Evolutionary conservation across 2,888 invertebrate genomes (phyloP), one percentile per base, ranked within the genome.

Genomic region (Polylopha cassiicola): DNA sequence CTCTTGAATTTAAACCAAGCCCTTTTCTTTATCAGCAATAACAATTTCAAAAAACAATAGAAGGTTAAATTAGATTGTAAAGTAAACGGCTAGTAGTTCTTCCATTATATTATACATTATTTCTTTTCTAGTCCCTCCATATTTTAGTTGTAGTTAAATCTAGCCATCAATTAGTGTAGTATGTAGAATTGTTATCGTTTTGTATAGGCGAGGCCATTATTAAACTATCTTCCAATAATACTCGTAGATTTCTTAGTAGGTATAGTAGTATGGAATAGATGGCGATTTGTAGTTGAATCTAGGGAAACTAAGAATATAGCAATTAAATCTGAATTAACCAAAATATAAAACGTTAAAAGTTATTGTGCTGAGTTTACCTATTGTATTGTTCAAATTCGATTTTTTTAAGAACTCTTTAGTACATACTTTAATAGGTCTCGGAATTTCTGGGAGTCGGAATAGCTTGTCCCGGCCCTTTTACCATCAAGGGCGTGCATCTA

Each of bases 41-140:
- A n/a, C n/a, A n/a, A n/a, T n/a, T n/a, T n/a, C n/a, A n/a, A n/a
- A n/a, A n/a, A n/a, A n/a, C n/a, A n/a, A n/a, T n/a, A n/a, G n/a
- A n/a, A n/a, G n/a, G 7, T 26, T 27, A 8, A 8, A n/a, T 15
- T 16, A 18, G 3, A 4, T 10, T 13, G 16, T 11, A 21, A 18
- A 10, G 30, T 38, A 33, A 44, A 39, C 44, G 44, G 39, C 44
- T 15, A 22, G 27, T 44, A 44, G 41, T 29, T 32, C 30, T 39
- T 41, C 49, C 43, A 41, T 47, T 55, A 51, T 34, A 24, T 8
- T 24, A 10, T 24, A 33, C 20, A 29, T 11, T 63, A 47, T 63
- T 68, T 65, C 64, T 64, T 66, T 67, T 69, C 65, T 74, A 81
- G 71, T 82, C 82, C 82, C 79, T 84, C 81, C 82, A 80, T 53